Evolutionary conservation across 2,113 vertebrate species (phyloP).

Genomic region (Odontesthes bonariensis): DNA sequence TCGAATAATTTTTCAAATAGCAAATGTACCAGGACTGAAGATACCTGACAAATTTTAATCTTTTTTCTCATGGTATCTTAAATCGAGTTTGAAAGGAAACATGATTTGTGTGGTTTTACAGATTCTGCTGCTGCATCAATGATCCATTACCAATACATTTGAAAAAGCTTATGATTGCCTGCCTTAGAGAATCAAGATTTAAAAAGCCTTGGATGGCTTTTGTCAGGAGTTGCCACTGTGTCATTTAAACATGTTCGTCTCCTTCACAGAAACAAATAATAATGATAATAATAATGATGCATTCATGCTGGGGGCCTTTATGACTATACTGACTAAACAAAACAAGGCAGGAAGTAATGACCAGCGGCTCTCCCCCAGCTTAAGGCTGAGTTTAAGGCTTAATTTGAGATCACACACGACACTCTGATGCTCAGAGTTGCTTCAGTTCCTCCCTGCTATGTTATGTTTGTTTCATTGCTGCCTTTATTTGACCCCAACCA

Average conservation of each 20-base stretch:
- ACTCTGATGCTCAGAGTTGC: slow-evolving; percentile 3
- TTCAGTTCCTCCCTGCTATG: slow-evolving; percentile 9
- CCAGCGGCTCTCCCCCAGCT: too few relatives aligned
- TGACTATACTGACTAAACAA: slow-evolving; percentile 21
- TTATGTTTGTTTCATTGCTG: slow-evolving; percentile 31
- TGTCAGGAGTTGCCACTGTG: not conserved
- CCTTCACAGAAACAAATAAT: not conserved
- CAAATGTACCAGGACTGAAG: slow-evolving; percentile 14
- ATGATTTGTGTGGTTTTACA: slow-evolving; percentile 5
- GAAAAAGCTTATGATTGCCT: slow-evolving; percentile 16
- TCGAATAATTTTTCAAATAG: slow-evolving; percentile 9
- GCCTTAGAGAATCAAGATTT: not conserved
- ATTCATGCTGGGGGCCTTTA: slow-evolving; percentile 2
- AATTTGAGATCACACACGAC: slow-evolving; percentile 19
- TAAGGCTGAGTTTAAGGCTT: slow-evolving; percentile 17
- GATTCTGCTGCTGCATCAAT: slow-evolving; percentile 21
- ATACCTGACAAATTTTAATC: too few relatives aligned
- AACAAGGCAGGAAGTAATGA: slow-evolving; percentile 18
- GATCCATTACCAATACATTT: not conserved
- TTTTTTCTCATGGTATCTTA: not conserved
- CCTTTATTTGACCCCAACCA: slow-evolving; percentile 34
- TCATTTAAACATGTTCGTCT: not conserved
- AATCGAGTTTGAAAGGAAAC: slow-evolving; percentile 19
- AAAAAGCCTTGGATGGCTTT: not conserved
- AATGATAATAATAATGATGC: not conserved